These are phyloP conservation scores for Orbicella faveolata DNA, from an alignment of 64 coral and sea anemone species.

Conservation along the genomic window DNA sequence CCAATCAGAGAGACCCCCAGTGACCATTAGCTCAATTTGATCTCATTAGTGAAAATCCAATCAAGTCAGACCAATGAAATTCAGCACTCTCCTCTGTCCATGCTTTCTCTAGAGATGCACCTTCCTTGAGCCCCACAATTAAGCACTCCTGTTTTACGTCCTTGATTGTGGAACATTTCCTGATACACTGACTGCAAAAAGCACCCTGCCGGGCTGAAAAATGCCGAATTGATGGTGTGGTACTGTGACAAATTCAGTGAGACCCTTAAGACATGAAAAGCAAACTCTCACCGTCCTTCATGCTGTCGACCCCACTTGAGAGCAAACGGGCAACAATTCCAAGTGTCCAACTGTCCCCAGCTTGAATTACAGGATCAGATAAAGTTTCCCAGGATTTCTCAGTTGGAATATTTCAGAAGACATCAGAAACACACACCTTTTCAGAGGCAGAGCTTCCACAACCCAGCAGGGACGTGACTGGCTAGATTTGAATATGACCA, in stretches of 20 bases:
- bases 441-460: constrained; percentile 22
- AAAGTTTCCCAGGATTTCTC: no score
- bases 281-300: constrained; percentile 25
- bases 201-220: not conserved
- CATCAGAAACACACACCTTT: no score
- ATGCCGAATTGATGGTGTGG: not conserved
- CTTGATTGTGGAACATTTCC: not conserved
- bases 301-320: not conserved
- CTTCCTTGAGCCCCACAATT: no score
- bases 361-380: not conserved
- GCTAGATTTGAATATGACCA: not conserved
- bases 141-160: no score
- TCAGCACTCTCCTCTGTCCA: no score
- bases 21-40: no score
- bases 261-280: constrained; percentile 7
- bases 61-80: no score
- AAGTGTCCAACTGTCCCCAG: not conserved
- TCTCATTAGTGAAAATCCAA: no score
- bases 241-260: constrained; percentile 16
- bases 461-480: constrained; percentile 30
- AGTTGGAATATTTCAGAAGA: no score
- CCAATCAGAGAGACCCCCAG: not conserved
- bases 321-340: not conserved
- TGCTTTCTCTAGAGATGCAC: no score
- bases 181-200: not conserved